Percentiles rank a stretch among this genome's conserved stretches.
These are phyloP conservation scores for Ophioninae sp. DNA, from an alignment of 2,888 invertebrate species.

Conservation along the genomic window DNA sequence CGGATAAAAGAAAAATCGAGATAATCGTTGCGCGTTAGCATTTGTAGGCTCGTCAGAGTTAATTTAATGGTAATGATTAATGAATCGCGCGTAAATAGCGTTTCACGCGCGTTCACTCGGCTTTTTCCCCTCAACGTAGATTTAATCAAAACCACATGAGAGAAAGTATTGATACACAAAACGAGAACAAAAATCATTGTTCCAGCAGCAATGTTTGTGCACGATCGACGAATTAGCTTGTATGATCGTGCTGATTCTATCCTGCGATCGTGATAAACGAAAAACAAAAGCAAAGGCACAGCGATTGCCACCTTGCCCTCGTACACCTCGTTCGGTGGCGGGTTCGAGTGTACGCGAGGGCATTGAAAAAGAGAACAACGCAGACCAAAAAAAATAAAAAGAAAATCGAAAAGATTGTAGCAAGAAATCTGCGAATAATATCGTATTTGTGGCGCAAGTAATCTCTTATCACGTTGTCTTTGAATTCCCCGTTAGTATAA, in stretches of 20 bases:
- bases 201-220: conserved; percentile 73
- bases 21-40: conserved; percentile 33
- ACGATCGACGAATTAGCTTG: conserved; percentile 47
- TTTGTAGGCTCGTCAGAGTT: conserved; percentile 57
- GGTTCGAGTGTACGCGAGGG: conserved; percentile 25
- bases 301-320: conserved; percentile 47
- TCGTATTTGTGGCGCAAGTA: conserved; percentile 61
- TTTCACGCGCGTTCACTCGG: conserved; percentile 76
- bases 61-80: conserved; percentile 51
- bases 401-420: conserved; percentile 57
- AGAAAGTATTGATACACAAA: conserved; percentile 30
- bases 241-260: conserved; percentile 36
- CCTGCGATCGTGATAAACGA: conserved; percentile 38
- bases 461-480: conserved; percentile 79
- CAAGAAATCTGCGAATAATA: conserved; percentile 60
- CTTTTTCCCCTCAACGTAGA: conserved; percentile 81
- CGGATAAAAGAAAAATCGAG: conserved; percentile 25
- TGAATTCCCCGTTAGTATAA: conserved; percentile 81
- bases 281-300: conserved; percentile 32
- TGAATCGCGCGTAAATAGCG: conserved; percentile 63
- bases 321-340: conserved; percentile 26
- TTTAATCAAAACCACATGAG: conserved; percentile 65
- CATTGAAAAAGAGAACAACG: conserved; percentile 13
- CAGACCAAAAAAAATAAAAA: conserved; percentile 35
- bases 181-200: conserved; percentile 72